phyloP scores from a whole-genome alignment of 2,888 invertebrate genomes.

The Tuberolachnus salignus region DNA sequence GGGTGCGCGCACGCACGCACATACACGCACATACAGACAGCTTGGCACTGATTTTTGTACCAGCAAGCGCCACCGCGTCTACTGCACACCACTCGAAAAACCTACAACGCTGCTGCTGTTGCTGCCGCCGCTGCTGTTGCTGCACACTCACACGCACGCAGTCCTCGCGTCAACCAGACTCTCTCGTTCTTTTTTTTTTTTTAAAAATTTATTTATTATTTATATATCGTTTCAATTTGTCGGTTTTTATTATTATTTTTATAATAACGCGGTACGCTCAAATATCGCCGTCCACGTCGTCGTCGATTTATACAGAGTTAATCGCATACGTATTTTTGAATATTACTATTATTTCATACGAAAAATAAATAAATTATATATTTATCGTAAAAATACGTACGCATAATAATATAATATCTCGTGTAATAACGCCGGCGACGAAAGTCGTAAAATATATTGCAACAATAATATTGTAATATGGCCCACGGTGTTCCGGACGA shows the following conservation, averaged over 20 bases:
- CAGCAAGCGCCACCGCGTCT: slow-evolving; percentile 56
- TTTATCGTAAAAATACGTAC: not conserved
- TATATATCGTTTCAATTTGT: not conserved
- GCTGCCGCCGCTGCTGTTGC: not conserved
- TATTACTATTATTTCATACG: too few species aligned
- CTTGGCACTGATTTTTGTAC: slow-evolving; percentile 56
- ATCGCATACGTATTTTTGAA: too few species aligned
- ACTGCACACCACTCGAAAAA: slow-evolving; percentile 48
- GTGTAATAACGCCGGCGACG: not conserved
- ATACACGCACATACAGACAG: slow-evolving; percentile 36
- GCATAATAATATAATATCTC: not conserved
- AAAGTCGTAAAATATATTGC: too few species aligned
- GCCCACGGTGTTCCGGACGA: slow-evolving; percentile 45
- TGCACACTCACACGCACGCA: slow-evolving; percentile 33
- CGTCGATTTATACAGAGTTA: too few species aligned
- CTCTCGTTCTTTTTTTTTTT: slow-evolving; percentile 15
- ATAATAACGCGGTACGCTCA: too few species aligned
- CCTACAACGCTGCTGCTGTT: slow-evolving; percentile 39
- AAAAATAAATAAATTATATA: too few species aligned
- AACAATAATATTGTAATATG: not conserved
- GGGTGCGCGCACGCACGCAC: slow-evolving; percentile 14
- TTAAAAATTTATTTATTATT: slow-evolving; percentile 5
- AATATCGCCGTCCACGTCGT: too few species aligned
- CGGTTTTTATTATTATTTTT: not conserved
- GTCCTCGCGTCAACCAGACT: slow-evolving; percentile 16